Evolutionary conservation across 53 echinoderm and acorn worm species (phyloP).

Genomic region (Mesocentrotus franciscanus): DNA sequence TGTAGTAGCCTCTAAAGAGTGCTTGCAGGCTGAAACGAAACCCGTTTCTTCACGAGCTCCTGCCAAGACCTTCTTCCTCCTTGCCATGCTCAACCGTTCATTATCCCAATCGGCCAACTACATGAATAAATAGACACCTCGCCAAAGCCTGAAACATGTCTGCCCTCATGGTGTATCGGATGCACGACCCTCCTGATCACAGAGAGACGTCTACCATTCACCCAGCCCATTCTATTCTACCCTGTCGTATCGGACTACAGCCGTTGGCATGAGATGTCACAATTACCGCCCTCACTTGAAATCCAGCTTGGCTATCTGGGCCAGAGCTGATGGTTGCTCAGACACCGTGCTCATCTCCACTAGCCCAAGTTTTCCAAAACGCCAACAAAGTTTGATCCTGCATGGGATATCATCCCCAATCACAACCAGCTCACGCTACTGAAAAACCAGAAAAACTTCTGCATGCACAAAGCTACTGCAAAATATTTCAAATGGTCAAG

Average conservation of each 20-base stretch:
- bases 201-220: neutral
- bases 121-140: slow-evolving; percentile 13
- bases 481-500: too few species aligned
- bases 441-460: too few species aligned
- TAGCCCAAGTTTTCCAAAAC: neutral
- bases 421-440: neutral
- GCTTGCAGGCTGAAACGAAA: neutral
- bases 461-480: too few species aligned
- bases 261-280: slow-evolving; percentile 39
- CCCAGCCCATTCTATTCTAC: neutral
- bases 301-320: slow-evolving; percentile 37
- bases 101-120: neutral
- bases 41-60: neutral
- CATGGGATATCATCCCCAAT: neutral
- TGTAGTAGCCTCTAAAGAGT: neutral
- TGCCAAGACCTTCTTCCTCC: neutral
- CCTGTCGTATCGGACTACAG: slow-evolving; percentile 32
- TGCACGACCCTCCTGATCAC: slow-evolving; percentile 9
- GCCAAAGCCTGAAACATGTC: slow-evolving; percentile 6
- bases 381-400: neutral
- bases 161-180: neutral
- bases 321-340: neutral
- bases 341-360: neutral
- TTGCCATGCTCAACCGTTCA: neutral
- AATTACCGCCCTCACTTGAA: slow-evolving; percentile 26